Evolutionary conservation across 2,113 vertebrate genomes (phyloP), one percentile per base, ranked within the genome.

Genomic region (Apteryx mantelli): DNA sequence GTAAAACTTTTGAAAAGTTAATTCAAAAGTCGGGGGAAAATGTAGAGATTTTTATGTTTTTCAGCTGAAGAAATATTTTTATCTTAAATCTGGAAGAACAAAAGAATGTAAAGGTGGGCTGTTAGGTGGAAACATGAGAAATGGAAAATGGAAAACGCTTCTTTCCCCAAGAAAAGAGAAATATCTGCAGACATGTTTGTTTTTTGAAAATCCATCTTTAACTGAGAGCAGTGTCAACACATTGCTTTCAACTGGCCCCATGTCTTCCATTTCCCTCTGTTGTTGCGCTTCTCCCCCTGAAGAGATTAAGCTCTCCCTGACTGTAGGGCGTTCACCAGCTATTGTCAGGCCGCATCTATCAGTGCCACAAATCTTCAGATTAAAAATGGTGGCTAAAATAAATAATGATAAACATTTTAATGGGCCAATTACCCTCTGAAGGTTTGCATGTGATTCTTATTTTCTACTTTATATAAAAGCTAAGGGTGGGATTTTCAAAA

Each of bases 401-500:
- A 95, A 88, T 86, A 86, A 88, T 22, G 15, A 71, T 76, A 84
- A 0, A 0, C n/a, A 22, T 68, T 95, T 91, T 79, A 94, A 86
- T 5, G 3, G 48, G 3, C 73, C 56, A 36, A 28, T 94, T 93
- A 84, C 61, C 28, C 80, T 96, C 60, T 82, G 83, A 91, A 93
- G 32, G 32, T 22, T 82, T 84, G 46, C 92, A 82, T 93, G 69
- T 94, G 96, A 97, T 93, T 93, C 74, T 79, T 82, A 81, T 96
- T 95, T 97, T 88, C 69, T 89, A 4, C 0, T 0, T 93, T 91
- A 68, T 64, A 61, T 93, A 91, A 96, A 95, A 81, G 60, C 82
- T 40, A 94, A 93, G 85, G 87, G 60, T 88, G 82, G 93, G 87
- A 86, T 96, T 95, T 91, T 91, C 85, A 83, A 94, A 97, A 96